Evolutionary conservation across 37 sponge, comb jelly and placozoan species (phyloP).

Genomic region (Spongia lamella): DNA sequence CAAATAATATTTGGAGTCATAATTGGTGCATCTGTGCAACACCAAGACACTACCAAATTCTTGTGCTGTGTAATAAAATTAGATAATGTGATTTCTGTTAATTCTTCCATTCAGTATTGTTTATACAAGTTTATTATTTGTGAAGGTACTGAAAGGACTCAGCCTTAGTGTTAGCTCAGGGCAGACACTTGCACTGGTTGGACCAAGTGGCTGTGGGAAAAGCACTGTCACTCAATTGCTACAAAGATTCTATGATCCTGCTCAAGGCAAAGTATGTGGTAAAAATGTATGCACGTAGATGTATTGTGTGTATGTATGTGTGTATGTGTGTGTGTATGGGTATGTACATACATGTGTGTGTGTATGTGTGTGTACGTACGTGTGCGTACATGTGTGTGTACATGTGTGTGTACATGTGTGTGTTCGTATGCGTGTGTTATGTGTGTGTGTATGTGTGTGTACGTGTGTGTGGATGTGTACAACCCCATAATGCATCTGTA

Average conservation of each 20-base stretch:
- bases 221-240: constrained; percentile 80
- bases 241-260: constrained; percentile 83
- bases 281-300: too few species aligned
- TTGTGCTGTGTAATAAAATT: too few species aligned
- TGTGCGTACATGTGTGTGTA: neutral
- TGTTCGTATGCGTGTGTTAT: too few species aligned
- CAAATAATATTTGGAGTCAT: too few species aligned
- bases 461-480: neutral
- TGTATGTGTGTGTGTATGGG: constrained; percentile 1
- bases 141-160: constrained; percentile 62
- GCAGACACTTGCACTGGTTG: constrained; percentile 82
- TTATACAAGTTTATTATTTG: neutral
- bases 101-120: neutral
- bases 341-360: constrained; percentile 7
- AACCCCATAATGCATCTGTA: neutral
- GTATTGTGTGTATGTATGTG: too few species aligned
- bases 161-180: constrained; percentile 58
- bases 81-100: neutral
- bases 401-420: constrained; percentile 10
- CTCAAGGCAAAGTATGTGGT: constrained; percentile 29
- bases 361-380: constrained; percentile 29
- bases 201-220: constrained; percentile 93
- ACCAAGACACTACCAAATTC: too few species aligned
- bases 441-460: neutral
- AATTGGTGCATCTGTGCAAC: too few species aligned